Evolutionary conservation across 2,797 vertebrate genomes (phyloP).

Genomic region (Alauda arvensis): DNA sequence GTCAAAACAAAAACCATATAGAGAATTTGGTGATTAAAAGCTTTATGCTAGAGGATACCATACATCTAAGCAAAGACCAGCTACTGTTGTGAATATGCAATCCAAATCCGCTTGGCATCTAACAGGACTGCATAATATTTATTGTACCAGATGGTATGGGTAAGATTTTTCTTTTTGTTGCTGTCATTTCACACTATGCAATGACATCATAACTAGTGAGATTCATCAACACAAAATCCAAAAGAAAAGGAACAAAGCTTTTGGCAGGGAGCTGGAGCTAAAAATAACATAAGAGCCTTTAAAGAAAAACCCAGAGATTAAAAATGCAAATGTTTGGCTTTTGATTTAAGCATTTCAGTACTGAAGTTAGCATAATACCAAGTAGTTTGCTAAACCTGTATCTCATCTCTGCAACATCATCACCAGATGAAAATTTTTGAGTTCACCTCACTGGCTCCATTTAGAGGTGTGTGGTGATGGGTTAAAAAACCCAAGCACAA

Average conservation of each 20-base stretch:
- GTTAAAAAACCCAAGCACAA: neutral
- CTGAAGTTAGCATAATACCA: neutral
- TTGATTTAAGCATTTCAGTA: neutral
- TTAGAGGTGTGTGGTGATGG: neutral
- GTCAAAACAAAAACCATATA: neutral
- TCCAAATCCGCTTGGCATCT: neutral
- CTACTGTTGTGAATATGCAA: neutral
- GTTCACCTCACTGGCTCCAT: neutral
- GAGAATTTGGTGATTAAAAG: slow-evolving; percentile 10
- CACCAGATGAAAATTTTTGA: neutral
- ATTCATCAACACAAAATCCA: slow-evolving; percentile 20
- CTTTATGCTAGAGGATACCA: neutral
- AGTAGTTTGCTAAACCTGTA: neutral
- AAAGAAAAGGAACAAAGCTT: slow-evolving; percentile 10
- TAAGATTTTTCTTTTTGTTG: neutral
- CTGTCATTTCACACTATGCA: slow-evolving; percentile 18
- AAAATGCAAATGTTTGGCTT: slow-evolving; percentile 17
- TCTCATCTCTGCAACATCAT: neutral
- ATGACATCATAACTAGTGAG: neutral
- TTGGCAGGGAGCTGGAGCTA: slow-evolving; percentile 8
- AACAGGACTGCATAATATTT: neutral
- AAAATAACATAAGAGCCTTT: neutral
- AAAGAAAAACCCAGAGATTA: slow-evolving; percentile 20
- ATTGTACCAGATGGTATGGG: neutral
- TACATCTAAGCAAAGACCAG: neutral